Evolutionary conservation across 1,140 invertebrate genomes (phyloP).

Genomic region (Frieseomelitta varia): DNA sequence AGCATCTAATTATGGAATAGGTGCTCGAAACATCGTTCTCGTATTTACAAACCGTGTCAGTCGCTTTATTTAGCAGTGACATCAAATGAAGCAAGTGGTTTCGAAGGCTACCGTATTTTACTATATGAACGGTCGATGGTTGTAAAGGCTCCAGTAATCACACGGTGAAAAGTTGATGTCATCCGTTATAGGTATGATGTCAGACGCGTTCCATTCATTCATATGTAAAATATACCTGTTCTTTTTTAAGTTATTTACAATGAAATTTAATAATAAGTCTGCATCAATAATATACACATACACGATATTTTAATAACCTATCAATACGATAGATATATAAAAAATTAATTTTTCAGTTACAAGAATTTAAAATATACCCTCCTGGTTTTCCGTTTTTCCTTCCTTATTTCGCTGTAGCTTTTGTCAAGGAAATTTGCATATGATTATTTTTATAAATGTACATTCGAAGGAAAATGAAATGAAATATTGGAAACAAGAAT

Average conservation of each 20-base stretch:
- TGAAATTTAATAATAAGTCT: conserved; percentile 12
- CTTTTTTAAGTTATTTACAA: not conserved
- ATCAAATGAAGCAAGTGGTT: conserved; percentile 71
- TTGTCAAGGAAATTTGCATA: not conserved
- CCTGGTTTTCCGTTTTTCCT: too few species aligned
- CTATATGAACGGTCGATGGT: conserved; percentile 40
- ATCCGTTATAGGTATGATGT: conserved; percentile 71
- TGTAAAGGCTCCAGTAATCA: conserved; percentile 35
- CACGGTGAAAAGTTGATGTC: conserved; percentile 57
- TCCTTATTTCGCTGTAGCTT: not conserved
- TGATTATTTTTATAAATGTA: not conserved
- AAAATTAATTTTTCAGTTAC: not conserved
- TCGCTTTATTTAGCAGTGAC: conserved; percentile 73
- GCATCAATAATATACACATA: not conserved
- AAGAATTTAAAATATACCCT: not conserved
- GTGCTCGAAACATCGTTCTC: conserved; percentile 30
- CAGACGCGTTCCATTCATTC: conserved; percentile 60
- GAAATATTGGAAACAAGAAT: not conserved
- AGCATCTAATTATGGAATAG: conserved; percentile 49
- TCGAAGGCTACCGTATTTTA: conserved; percentile 62
- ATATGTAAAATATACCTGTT: conserved; percentile 50
- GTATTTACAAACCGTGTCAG: conserved; percentile 66
- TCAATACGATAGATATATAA: not conserved
- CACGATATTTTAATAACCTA: not conserved
- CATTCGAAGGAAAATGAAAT: not conserved